phyloP scores from a whole-genome alignment of 2,113 vertebrate species.

The Synchiropus splendidus region DNA sequence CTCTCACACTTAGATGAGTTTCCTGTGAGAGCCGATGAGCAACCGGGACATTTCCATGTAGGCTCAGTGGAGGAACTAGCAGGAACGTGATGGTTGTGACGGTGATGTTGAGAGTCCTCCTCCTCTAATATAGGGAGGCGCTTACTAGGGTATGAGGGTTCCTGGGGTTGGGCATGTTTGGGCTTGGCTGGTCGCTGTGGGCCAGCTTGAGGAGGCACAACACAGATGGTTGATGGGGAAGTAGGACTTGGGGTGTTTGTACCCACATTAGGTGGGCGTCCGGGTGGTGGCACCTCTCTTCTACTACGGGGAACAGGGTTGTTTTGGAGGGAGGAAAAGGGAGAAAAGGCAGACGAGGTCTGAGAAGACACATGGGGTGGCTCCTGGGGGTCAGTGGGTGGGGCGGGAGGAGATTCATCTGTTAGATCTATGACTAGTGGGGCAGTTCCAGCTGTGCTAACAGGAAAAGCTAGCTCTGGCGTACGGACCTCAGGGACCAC shows the following conservation, averaged over 20 bases:
- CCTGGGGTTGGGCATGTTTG: constrained; percentile 61
- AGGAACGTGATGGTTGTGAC: constrained; percentile 27
- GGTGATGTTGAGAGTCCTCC: constrained; percentile 57
- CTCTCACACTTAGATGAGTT: constrained; percentile 64
- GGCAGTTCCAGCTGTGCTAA: constrained; percentile 49
- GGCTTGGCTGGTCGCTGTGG: constrained; percentile 53
- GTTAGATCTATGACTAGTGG: constrained; percentile 68
- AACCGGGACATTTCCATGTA: constrained; percentile 77
- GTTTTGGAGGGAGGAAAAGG: constrained; percentile 84
- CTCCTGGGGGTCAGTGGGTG: constrained; percentile 61
- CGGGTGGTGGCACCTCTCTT: constrained; percentile 83
- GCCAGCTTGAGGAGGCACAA: constrained; percentile 44
- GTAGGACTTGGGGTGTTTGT: constrained; percentile 56
- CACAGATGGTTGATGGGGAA: constrained; percentile 49
- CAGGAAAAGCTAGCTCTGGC: constrained; percentile 73
- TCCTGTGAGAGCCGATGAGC: constrained; percentile 56
- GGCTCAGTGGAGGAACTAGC: constrained; percentile 24
- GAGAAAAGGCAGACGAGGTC: constrained; percentile 60
- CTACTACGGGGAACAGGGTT: constrained; percentile 90
- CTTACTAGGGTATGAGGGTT: constrained; percentile 72
- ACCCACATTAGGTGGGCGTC: constrained; percentile 52
- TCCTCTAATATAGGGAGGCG: constrained; percentile 84
- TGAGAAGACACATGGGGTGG: constrained; percentile 42
- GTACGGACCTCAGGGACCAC: constrained; percentile 90
- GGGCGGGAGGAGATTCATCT: constrained; percentile 57